Evolutionary conservation across 2,113 vertebrate species (phyloP), one percentile per base, ranked within the genome.

Genomic region (Vidua macroura): DNA sequence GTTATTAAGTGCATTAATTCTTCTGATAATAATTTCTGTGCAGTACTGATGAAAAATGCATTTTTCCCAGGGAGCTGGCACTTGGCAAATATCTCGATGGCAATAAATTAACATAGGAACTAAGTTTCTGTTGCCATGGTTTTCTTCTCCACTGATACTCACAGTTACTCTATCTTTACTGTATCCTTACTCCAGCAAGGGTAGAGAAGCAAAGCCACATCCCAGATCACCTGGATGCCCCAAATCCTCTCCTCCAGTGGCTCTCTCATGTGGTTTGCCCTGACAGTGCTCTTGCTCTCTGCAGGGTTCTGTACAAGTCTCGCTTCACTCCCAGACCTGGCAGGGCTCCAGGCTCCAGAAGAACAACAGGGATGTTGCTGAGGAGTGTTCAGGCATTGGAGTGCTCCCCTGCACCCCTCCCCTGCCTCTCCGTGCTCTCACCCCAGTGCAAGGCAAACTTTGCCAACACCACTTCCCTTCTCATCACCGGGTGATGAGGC

Each of bases 11-110:
- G 52, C 82, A 93, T 94, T 97, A 96, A 95, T 96, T 97, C 88
- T 97, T 96, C 88, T 85, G 86, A 91, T 97, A 94, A 25, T 97
- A 95, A 98, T 97, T 97, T 97, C 78, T 89, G 46, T 93, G 72
- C 62, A 85, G 93, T 44, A 78, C 90, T 91, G 92, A 96, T 95
- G 90, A 97, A 97, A 97, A 96, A 97, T 95, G 28, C 59, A 51
- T 95, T 77, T 94, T 95, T 96, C 94, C 81, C 53, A 88, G 87
- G 86, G 68, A 96, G 76, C 1, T 95, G 88, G 76, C 93, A 92
- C 90, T 83, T 78, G 44, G 83, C 78, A 94, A 95, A 33, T 84
- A 86, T 86, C 81, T 94, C 4, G 15, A 94, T 72, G 92, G 83
- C 62, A 75, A 91, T 92, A 93, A 91, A 97, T 95, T 90, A 79